These are phyloP conservation scores for Cinclus cinclus DNA, from an alignment of 2,113 vertebrate species.

Conservation along the genomic window DNA sequence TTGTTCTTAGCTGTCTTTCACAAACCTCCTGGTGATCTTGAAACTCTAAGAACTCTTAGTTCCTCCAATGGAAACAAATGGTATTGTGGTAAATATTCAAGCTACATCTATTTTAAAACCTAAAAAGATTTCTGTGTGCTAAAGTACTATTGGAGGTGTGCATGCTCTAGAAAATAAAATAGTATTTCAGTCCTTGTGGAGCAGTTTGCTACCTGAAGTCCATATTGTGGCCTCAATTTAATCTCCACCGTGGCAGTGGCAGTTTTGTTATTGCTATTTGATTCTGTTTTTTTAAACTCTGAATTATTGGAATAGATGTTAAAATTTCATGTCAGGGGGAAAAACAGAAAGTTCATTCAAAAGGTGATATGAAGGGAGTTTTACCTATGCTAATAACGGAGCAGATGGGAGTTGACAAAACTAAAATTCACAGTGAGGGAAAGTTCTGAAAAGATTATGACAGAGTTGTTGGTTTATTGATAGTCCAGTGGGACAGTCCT, in stretches of 20 bases:
- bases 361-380: neutral
- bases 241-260: neutral
- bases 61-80: neutral
- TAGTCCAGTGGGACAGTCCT: neutral
- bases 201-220: neutral
- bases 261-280: neutral
- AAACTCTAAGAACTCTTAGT: neutral
- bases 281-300: neutral
- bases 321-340: rapidly evolving
- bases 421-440: neutral
- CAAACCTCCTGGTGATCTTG: neutral
- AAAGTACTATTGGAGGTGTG: neutral
- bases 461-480: neutral
- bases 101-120: neutral
- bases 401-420: neutral
- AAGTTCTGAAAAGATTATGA: neutral
- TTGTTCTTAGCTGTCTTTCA: neutral
- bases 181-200: neutral
- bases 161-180: neutral
- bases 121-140: neutral
- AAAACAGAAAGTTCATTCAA: neutral
- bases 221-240: neutral
- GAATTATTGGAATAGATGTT: neutral
- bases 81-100: neutral
- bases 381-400: neutral